Conservation (phyloP, 2,113 vertebrate genomes). For the Brachirus orientalis region DNA sequence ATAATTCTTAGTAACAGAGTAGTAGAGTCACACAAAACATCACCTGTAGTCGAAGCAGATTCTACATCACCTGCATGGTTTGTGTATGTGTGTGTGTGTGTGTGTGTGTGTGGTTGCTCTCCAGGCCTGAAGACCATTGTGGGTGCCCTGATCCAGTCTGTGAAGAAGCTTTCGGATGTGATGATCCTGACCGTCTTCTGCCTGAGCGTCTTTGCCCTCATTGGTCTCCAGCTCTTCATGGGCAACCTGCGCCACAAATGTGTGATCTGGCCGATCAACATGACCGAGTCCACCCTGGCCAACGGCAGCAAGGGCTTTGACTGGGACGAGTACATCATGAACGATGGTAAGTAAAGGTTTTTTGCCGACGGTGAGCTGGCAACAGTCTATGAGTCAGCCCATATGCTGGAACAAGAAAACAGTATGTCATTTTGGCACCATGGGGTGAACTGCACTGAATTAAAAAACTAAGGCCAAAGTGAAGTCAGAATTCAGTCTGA, state of each 20-base stretch:
- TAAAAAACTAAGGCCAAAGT: too few species aligned
- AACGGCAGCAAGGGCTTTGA: constrained; percentile 93
- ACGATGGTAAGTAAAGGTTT: constrained; percentile 87
- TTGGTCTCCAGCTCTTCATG: constrained; percentile 98
- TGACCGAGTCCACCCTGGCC: constrained; percentile 84
- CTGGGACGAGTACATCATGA: constrained; percentile 96
- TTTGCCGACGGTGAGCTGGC: constrained; percentile 40
- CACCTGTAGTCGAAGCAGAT: constrained; percentile 38
- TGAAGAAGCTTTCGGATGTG: constrained; percentile 99
- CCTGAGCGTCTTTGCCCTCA: constrained; percentile 97
- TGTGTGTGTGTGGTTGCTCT: constrained; percentile 16
- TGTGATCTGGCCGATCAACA: constrained; percentile 94
- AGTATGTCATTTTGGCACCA: constrained; percentile 45
- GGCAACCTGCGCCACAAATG: constrained; percentile 97
- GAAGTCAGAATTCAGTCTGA: constrained; percentile 5
- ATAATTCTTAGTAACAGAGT: neutral
- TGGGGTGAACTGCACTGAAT: constrained; percentile 7
- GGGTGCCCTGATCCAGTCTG: constrained; percentile 97
- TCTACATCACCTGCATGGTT: constrained; percentile 61
- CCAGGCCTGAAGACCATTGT: constrained; percentile 99
- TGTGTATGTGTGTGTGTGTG: constrained; percentile 54
- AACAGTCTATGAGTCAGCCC: constrained; percentile 48
- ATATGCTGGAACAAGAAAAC: constrained; percentile 49
- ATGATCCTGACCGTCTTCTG: constrained; percentile 99
- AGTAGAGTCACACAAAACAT: neutral